These are phyloP conservation scores for Stenichneumon culpator DNA, from an alignment of 2,888 invertebrate genomes.

Conservation along the genomic window DNA sequence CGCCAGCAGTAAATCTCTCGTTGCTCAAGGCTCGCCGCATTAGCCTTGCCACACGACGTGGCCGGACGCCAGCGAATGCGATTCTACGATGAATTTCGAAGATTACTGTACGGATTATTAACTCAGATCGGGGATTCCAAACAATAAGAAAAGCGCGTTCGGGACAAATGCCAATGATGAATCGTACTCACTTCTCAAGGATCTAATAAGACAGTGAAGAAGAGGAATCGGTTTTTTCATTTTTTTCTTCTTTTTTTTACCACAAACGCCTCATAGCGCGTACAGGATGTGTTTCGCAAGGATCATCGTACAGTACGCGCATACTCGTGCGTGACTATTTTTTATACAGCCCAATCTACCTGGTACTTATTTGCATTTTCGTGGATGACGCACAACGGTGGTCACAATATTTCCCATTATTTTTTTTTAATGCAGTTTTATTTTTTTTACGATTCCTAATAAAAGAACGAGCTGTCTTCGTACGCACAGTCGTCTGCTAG, in stretches of 20 bases:
- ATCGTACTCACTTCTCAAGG: no score
- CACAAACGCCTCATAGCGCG: conserved; percentile 63
- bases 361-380: conserved; percentile 44
- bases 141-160: conserved; percentile 3
- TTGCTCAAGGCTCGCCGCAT: conserved; percentile 57
- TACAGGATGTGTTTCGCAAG: conserved; percentile 37
- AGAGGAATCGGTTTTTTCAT: no score
- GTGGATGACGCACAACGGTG: conserved; percentile 7
- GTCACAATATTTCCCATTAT: background rate
- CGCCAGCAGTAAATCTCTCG: conserved; percentile 54
- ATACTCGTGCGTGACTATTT: conserved; percentile 71
- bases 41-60: conserved; percentile 19
- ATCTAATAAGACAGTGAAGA: no score
- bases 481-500: background rate
- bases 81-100: background rate
- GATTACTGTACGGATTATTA: background rate
- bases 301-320: conserved; percentile 6
- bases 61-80: background rate
- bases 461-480: background rate
- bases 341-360: conserved; percentile 70
- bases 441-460: background rate
- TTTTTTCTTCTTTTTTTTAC: background rate
- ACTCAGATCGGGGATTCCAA: background rate
- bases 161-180: background rate
- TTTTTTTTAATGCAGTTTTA: background rate